Percentiles rank a stretch among this genome's conserved stretches.
Conservation (phyloP, 2,888 invertebrate genomes). For the Cryptocephalus primarius region DNA sequence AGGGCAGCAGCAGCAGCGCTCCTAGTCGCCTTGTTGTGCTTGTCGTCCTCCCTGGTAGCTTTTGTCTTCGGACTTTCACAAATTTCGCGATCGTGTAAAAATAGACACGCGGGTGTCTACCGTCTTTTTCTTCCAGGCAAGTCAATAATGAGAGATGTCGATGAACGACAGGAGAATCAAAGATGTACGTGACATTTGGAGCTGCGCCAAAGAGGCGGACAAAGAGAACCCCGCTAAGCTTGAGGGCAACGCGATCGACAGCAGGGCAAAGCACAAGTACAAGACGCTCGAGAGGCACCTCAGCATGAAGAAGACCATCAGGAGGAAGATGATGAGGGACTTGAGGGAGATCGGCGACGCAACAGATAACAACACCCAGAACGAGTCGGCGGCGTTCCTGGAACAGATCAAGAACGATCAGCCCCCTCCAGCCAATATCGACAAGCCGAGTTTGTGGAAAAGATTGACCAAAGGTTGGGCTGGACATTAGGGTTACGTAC, state of each 20-base stretch:
- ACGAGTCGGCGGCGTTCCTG: constrained; percentile 31
- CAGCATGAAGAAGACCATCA: constrained; percentile 78
- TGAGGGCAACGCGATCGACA: constrained; percentile 40
- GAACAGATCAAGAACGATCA: constrained; percentile 38
- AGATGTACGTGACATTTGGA: constrained; percentile 55
- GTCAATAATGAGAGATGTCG: constrained; percentile 42
- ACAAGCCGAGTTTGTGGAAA: constrained; percentile 38
- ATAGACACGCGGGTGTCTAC: too few species aligned
- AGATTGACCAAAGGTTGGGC: constrained; percentile 37
- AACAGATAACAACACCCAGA: constrained; percentile 22
- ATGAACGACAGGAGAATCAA: constrained; percentile 58
- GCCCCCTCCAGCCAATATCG: constrained; percentile 36
- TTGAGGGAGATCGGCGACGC: constrained; percentile 51
- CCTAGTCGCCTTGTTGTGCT: too few species aligned
- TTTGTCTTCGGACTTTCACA: too few species aligned
- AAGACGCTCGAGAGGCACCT: constrained; percentile 69
- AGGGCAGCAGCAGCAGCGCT: too few species aligned
- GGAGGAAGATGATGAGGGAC: constrained; percentile 77
- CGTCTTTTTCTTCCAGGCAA: too few species aligned
- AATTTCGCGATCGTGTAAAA: too few species aligned
- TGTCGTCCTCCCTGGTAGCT: too few species aligned
- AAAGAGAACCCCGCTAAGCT: constrained; percentile 39
- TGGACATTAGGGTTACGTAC: constrained; percentile 17
- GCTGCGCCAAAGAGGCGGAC: constrained; percentile 24
- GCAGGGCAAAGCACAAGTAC: constrained; percentile 57